Conservation (phyloP, 2,113 vertebrate species). For the Chitala chitala region DNA sequence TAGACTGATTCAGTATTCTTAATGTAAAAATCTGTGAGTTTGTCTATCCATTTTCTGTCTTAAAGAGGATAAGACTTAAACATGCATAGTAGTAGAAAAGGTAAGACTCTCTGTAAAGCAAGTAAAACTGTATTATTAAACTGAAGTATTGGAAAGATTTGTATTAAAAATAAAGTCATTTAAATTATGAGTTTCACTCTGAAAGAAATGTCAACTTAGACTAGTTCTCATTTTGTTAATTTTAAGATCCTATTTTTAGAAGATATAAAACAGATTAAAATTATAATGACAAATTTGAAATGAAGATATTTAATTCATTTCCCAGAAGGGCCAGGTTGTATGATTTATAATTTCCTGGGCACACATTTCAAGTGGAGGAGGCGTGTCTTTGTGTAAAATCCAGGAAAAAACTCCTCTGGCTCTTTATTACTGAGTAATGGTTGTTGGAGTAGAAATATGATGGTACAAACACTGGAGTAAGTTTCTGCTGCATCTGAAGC, state of each 20-base stretch:
- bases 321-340: background rate
- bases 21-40: too few relatives aligned
- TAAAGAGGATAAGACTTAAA: too few relatives aligned
- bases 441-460: background rate
- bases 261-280: slow-evolving; percentile 55
- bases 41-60: too few relatives aligned
- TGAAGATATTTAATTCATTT: slow-evolving; percentile 37
- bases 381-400: slow-evolving; percentile 5
- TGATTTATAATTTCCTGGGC: slow-evolving; percentile 25
- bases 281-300: slow-evolving; percentile 54
- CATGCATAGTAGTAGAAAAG: background rate
- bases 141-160: slow-evolving; percentile 48
- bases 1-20: too few relatives aligned
- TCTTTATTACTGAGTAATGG: background rate
- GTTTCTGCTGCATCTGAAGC: too few relatives aligned
- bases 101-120: slow-evolving; percentile 36
- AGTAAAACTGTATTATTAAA: slow-evolving; percentile 49
- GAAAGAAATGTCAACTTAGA: slow-evolving; percentile 54
- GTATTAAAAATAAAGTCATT: slow-evolving; percentile 60
- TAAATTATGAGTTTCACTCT: slow-evolving; percentile 49
- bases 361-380: slow-evolving; percentile 13
- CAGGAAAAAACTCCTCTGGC: background rate
- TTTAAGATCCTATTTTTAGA: slow-evolving; percentile 57
- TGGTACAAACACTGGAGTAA: too few relatives aligned
- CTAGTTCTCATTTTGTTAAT: slow-evolving; percentile 55